Evolutionary conservation across 2,113 vertebrate species (phyloP), one percentile per base, ranked within the genome.

Genomic region (Sylvicapra grimmia): DNA sequence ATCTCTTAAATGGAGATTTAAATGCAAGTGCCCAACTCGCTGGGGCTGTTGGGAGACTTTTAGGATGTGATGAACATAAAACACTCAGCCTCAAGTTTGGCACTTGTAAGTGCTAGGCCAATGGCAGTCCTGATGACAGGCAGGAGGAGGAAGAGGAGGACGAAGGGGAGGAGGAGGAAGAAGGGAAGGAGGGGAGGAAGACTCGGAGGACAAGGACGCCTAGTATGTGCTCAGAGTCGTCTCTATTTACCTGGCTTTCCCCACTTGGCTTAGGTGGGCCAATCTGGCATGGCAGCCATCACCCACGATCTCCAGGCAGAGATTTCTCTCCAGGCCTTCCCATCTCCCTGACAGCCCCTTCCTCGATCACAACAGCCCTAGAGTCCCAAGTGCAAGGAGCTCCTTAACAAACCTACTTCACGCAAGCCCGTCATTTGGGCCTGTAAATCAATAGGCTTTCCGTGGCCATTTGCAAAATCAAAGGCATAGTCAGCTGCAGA

Each of bases 401-500:
- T 90, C 93, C 68, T 9, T 96, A 90, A 89, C n/a, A 83, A 89
- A 75, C 79, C 58, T 25, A 25, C 63, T 63, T 40, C 86, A 85
- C 79, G 68, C 89, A 25, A 89, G 63, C 36, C 87, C 58, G 19
- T 59, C 56, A 3, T 75, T 61, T 47, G 56, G 72, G 59, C 56
- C 83, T n/a, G 15, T 83, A 65, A 93, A 92, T 96, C 93, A 93
- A 75, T 89, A 93, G 89, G 44, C n/a, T 80, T 53, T 86, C 61
- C 29, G 2, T 47, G 95, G 86, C 83, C 90, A 86, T 90, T 96
- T 87, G 75, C 80, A 91, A 96, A 97, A 90, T 90, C 77, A 94
- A 68, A 96, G 90, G 54, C 75, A 18, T 0, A 10, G 58, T 86
- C 47, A 49, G 44, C 88, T 92, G 49, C 31, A 59, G 94, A 75